These are phyloP conservation scores for Resseliella maxima DNA, from an alignment of 2,888 invertebrate genomes.

Conservation along the genomic window DNA sequence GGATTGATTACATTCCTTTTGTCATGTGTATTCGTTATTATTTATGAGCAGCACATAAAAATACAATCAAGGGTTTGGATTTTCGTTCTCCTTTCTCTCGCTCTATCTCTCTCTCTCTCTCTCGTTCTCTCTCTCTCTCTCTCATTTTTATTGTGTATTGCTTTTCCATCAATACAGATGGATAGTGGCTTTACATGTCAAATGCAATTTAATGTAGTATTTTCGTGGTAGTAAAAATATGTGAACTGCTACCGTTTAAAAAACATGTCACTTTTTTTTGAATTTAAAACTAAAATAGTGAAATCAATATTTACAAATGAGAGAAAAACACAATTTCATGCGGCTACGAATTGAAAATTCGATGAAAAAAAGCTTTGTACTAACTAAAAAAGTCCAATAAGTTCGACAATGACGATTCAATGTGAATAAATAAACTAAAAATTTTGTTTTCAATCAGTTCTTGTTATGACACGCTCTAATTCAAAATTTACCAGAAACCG, in stretches of 20 bases:
- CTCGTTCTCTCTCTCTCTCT: background rate
- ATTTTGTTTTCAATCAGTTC: background rate
- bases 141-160: background rate
- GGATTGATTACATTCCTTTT: conserved; percentile 34
- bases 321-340: background rate
- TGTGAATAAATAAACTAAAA: background rate
- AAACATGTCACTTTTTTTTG: too few relatives aligned
- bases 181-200: background rate
- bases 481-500: background rate
- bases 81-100: too few relatives aligned
- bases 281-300: background rate
- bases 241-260: too few relatives aligned
- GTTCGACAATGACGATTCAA: too few relatives aligned
- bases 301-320: background rate
- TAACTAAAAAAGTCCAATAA: background rate
- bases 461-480: too few relatives aligned
- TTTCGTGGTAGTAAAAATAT: too few relatives aligned
- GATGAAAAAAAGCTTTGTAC: background rate
- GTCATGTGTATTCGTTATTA: conserved; percentile 44
- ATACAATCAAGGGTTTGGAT: background rate
- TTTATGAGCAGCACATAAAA: conserved; percentile 31
- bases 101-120: background rate
- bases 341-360: background rate
- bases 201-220: background rate
- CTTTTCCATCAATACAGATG: background rate